Base-by-base conservation (phyloP, 1,140 invertebrate species). In the Zaprionus camerounensis region DNA sequence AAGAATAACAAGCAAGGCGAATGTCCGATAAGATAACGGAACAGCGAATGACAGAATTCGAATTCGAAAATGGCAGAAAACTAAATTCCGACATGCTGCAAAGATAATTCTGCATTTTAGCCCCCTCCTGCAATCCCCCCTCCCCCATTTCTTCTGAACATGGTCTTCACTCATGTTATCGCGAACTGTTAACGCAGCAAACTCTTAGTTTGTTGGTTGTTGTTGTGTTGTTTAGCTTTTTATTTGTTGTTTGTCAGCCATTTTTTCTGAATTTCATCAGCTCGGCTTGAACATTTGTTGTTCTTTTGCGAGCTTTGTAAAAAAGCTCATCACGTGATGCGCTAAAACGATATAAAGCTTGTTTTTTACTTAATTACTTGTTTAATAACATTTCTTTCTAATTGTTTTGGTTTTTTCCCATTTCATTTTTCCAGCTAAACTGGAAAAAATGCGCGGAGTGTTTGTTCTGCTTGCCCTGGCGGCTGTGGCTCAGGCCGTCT, bases 401-500 rank as follows among this genome's bases (percentile, higher is more conserved):
- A 46, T 44, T 70, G 2, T 46, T 65, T 15, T 61, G 55, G 7
- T 61, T 68, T 72, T 67, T 66, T 61, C 31, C 64, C 56, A 26
- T 73, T 70, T 44, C 7, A 53, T 49, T 15, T 22, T 28, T 68
- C 41, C 68, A 76, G 73, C 31, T 64, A 79, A 55, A 13, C 62
- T 63, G 17, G 24, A 20, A 36, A 34, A 80, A 72, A 95, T 95
- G 94, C 93, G 93, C 80, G 58, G 93, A 51, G 64, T 95, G 56
- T 41, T 95, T 12, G 71, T 94, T 31, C 80, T 95, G 22, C 63
- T 93, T 63, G 92, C 92, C 67, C 36, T 94, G 74, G 64, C 94
- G 75, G 93, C 93, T 66, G 87, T 92, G 22, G 86, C 88, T 9
- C 93, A 94, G 51, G 95, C 94, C 13, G 93, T 97, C 57, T 95